Evolutionary conservation across 2,888 invertebrate genomes (phyloP), one percentile per base, ranked within the genome.

Genomic region (Prosapia bicincta): DNA sequence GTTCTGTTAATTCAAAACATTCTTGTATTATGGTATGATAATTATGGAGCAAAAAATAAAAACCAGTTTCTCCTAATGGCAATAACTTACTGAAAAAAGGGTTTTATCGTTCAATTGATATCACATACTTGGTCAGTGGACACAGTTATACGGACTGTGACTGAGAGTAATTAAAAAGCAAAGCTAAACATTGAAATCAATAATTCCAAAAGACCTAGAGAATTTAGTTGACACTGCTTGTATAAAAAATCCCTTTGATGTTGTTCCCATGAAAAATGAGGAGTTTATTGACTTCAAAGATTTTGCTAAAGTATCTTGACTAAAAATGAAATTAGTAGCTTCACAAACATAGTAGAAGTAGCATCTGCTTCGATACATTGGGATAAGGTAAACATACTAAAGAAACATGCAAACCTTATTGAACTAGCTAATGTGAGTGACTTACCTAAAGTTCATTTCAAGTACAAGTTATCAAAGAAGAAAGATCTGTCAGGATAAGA

Each of bases 21-120:
- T 13, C 30, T 80, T 30, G 66, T 75, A n/a, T 74, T 80, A 25
- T 80, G 78, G 76, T 77, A 76, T 28, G 77, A 79, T 30, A 80
- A 80, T 71, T 79, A 78, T 54, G 74, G 78, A n/a, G 81, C 81
- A 1, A 80, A 81, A 75, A 79, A 81, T 65, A 76, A 80, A 43
- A 82, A 82, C 32, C 82, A 83, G 76, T 79, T 81, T 82, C 79
- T 83, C 3, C 23, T 83, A n/a, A 78, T 83, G 30, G 82, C 83
- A 0, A 82, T 83, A 76, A 81, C 84, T 26, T 76, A 71, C 43
- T 76, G 25, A 43, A 20, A 54, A 67, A 74, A 66, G 69, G 77
- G 23, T 72, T 75, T 69, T 78, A 71, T 65, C 38, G 75, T 24
- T 69, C 32, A 20, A 72, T 77, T 23, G 78, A 79, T 32, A 69